phyloP scores from a whole-genome alignment of 2,113 vertebrate species.

The Oryzias melastigma region DNA sequence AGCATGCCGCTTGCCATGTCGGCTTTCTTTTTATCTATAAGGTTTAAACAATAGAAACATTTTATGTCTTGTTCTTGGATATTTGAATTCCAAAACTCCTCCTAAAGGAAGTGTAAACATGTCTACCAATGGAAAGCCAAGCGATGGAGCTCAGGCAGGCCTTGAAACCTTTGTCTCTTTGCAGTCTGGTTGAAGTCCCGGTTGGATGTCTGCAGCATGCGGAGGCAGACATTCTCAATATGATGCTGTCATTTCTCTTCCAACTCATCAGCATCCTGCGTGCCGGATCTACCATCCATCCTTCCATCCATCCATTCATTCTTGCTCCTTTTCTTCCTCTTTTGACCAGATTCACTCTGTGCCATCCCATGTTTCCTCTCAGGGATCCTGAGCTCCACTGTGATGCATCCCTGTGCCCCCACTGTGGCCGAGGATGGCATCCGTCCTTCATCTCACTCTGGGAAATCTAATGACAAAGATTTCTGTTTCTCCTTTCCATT shows the following conservation, averaged over 20 bases:
- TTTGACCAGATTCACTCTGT: slow-evolving; percentile 53
- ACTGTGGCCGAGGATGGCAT: slow-evolving; percentile 72
- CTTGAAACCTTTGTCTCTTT: slow-evolving; percentile 77
- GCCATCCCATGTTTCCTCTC: slow-evolving; percentile 67
- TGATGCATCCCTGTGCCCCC: slow-evolving; percentile 70
- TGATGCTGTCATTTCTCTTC: slow-evolving; percentile 73
- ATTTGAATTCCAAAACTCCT: not conserved
- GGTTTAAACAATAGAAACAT: not conserved
- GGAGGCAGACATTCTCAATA: slow-evolving; percentile 54
- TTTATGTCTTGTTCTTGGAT: not conserved
- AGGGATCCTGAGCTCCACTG: slow-evolving; percentile 69
- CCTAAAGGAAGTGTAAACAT: not conserved
- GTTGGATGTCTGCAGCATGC: slow-evolving; percentile 75
- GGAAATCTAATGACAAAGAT: slow-evolving; percentile 86
- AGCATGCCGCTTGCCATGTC: slow-evolving; percentile 24
- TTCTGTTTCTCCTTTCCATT: slow-evolving; percentile 82
- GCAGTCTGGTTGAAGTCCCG: slow-evolving; percentile 63
- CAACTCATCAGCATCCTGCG: slow-evolving; percentile 62
- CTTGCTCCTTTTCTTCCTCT: slow-evolving; percentile 11
- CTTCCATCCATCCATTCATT: not conserved
- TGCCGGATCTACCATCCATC: slow-evolving; percentile 39
- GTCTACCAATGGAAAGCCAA: slow-evolving; percentile 10
- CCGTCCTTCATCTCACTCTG: slow-evolving; percentile 65
- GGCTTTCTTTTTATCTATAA: slow-evolving; percentile 16
- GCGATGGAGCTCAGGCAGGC: slow-evolving; percentile 37